Evolutionary conservation across 2,888 invertebrate genomes (phyloP).

Genomic region (Diarsia dahlii): DNA sequence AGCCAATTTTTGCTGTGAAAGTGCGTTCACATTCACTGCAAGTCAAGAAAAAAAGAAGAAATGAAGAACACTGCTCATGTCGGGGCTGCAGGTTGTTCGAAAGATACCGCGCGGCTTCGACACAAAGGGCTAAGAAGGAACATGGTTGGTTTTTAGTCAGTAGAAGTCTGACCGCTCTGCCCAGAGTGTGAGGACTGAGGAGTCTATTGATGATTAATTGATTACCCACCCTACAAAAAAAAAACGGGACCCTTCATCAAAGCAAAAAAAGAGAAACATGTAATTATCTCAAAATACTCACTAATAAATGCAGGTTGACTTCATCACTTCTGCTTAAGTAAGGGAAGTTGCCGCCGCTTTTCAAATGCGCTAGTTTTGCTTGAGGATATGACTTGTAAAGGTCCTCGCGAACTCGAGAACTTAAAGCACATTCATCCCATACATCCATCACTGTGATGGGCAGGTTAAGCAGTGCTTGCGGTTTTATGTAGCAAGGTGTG

Average conservation of each 20-base stretch:
- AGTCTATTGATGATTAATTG: too few species aligned
- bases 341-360: constrained; percentile 97
- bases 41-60: too few species aligned
- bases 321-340: constrained; percentile 97
- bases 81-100: too few species aligned
- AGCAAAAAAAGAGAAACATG: not conserved
- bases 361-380: constrained; percentile 96
- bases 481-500: constrained; percentile 94
- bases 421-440: constrained; percentile 96
- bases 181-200: too few species aligned
- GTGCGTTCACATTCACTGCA: too few species aligned
- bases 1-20: too few species aligned
- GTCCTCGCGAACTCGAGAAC: constrained; percentile 94
- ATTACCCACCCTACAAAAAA: too few species aligned
- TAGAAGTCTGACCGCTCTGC: too few species aligned
- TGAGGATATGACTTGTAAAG: constrained; percentile 96
- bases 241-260: not conserved
- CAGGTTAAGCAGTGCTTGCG: constrained; percentile 92
- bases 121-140: too few species aligned
- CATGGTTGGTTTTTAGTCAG: too few species aligned
- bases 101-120: too few species aligned
- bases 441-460: constrained; percentile 97
- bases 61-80: not conserved
- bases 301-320: constrained; percentile 97
- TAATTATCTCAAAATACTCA: constrained; percentile 82